Base-by-base conservation (phyloP, 2,113 vertebrate species). In the Ceyx margarethae region DNA sequence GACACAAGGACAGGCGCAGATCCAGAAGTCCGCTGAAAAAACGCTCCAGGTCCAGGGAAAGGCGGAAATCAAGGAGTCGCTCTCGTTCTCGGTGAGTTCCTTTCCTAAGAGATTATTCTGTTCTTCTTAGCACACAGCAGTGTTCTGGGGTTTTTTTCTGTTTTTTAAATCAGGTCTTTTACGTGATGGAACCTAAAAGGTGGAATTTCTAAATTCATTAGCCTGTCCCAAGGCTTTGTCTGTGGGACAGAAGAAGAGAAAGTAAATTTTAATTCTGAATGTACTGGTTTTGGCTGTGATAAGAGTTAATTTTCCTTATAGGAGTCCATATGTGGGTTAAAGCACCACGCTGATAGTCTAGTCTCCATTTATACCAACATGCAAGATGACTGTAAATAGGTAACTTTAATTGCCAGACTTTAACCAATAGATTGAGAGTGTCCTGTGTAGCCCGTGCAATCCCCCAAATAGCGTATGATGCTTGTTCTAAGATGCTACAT, bases 41-140 rank as follows among this genome's bases (percentile, higher is more conserved):
- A 85, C 97, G 93, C 37, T 99, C 99, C n/a, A 98, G 97, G 64
- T 99, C 99, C 90, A 97, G 96, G 61, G 99, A 99, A 69, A 97
- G 95, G 29, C 95, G 94, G n/a, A 98, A 87, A 56, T 98, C 98
- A 78, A 97, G 96, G 80, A 99, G 98, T 94, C 98, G 96, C 35
- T 99, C 99, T 4, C 98, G 22, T 96, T 99, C 97, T 60, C 97
- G 98, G 98, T 98, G 50, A 95, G 97, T 90, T 90, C 51, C 1
- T 1, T 68, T 89, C 33, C 54, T 66, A 33, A 18, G 11, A n/a
- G 66, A 19, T 21, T 1, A 8, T 37, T 22, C 22, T 26, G 13
- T 26, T 68, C 4, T 56, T 69, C 15, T 16, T 82, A n/a, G n/a
- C 18, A 40, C 21, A 60, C 19, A 74, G 4, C 29, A 56, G 13